phyloP scores from a whole-genome alignment of 1,140 invertebrate genomes.

The Lordiphosa mommai region DNA sequence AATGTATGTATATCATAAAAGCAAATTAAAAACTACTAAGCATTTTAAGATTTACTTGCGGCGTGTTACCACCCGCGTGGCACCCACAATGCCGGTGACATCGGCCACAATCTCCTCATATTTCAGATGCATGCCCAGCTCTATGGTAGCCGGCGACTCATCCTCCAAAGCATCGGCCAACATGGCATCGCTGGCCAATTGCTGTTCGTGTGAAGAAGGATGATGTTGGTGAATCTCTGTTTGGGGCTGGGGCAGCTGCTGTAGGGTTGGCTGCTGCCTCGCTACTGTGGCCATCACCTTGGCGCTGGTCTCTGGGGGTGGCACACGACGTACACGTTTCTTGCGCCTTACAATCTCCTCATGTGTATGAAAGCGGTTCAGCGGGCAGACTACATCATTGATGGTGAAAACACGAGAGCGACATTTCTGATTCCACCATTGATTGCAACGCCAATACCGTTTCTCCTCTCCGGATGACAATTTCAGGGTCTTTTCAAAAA shows the following conservation, averaged over 20 bases:
- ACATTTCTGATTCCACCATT: slow-evolving; percentile 79
- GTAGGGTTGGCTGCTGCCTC: slow-evolving; percentile 12
- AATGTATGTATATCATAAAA: slow-evolving; percentile 26
- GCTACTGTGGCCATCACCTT: slow-evolving; percentile 16
- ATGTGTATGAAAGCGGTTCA: slow-evolving; percentile 77
- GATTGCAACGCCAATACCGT: slow-evolving; percentile 78
- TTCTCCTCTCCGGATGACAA: slow-evolving; percentile 72
- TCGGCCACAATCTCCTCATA: slow-evolving; percentile 77
- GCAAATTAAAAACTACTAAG: slow-evolving; percentile 12
- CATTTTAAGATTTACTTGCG: slow-evolving; percentile 40
- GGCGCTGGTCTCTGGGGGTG: slow-evolving; percentile 21
- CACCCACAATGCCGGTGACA: slow-evolving; percentile 58
- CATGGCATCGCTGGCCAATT: slow-evolving; percentile 50
- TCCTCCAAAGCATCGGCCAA: slow-evolving; percentile 46
- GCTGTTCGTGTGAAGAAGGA: slow-evolving; percentile 5
- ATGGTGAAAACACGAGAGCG: slow-evolving; percentile 76
- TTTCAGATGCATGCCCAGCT: slow-evolving; percentile 74
- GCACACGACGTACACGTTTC: slow-evolving; percentile 64
- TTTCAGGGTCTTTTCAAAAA: slow-evolving; percentile 76
- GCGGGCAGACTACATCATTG: slow-evolving; percentile 68
- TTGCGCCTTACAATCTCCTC: slow-evolving; percentile 77
- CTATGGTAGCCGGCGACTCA: slow-evolving; percentile 57
- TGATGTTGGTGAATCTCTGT: slow-evolving; percentile 17
- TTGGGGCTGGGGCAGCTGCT: slow-evolving; percentile 29
- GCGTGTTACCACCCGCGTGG: slow-evolving; percentile 36